phyloP scores from a whole-genome alignment of 2,113 vertebrate genomes.

The Aix galericulata region DNA sequence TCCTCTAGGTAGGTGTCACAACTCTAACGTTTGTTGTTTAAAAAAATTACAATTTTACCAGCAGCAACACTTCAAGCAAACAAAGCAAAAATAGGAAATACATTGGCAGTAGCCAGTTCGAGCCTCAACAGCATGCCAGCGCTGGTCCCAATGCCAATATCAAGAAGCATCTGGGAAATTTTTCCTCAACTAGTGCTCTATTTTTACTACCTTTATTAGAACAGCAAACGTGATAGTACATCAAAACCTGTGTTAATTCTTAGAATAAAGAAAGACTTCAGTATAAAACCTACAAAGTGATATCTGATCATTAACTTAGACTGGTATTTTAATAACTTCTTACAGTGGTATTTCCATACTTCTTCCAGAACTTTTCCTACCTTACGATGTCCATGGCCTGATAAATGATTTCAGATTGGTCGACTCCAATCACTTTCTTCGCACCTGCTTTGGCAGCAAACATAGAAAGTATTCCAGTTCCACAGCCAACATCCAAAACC shows the following conservation, averaged over 20 bases:
- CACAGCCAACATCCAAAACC: slow-evolving; percentile 96
- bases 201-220: background rate
- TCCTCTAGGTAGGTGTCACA: background rate
- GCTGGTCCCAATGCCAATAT: accelerated
- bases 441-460: slow-evolving; percentile 93
- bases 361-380: slow-evolving; percentile 70
- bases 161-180: background rate
- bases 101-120: background rate
- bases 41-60: background rate
- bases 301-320: background rate
- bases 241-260: background rate
- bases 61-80: background rate
- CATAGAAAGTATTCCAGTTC: slow-evolving; percentile 95
- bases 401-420: slow-evolving; percentile 96
- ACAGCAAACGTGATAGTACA: background rate
- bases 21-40: no score
- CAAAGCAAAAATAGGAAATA: background rate
- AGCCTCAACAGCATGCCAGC: background rate
- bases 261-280: background rate
- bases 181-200: background rate
- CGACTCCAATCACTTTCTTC: slow-evolving; percentile 89
- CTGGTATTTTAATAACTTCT: background rate
- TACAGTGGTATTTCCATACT: background rate
- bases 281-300: background rate
- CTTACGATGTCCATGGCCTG: slow-evolving; percentile 97